Conservation (phyloP, 2,888 invertebrate species). For the Epinotia demarniana region DNA sequence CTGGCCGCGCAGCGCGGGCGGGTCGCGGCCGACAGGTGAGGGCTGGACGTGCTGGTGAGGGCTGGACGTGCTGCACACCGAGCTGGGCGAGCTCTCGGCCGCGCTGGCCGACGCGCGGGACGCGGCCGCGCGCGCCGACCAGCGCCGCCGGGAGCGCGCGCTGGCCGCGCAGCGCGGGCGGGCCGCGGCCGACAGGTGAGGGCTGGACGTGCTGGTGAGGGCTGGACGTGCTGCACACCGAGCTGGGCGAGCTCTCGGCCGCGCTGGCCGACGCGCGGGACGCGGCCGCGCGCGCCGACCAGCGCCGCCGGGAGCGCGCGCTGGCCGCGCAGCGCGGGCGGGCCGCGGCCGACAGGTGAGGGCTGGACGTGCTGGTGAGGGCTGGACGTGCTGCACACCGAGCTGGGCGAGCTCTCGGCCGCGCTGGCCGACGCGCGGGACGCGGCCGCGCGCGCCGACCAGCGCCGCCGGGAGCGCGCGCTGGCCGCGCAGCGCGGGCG, state of each 20-base stretch:
- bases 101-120: constrained; percentile 58
- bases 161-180: constrained; percentile 57
- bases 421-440: constrained; percentile 58
- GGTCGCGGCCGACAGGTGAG: constrained; percentile 56
- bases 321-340: too few relatives aligned
- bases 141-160: constrained; percentile 59
- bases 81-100: constrained; percentile 61
- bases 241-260: constrained; percentile 63
- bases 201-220: constrained; percentile 60
- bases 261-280: constrained; percentile 35
- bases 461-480: constrained; percentile 47
- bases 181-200: constrained; percentile 59
- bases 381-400: constrained; percentile 64
- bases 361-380: constrained; percentile 49
- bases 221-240: constrained; percentile 60
- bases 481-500: constrained; percentile 53
- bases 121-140: constrained; percentile 55
- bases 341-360: too few relatives aligned
- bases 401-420: constrained; percentile 61
- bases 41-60: constrained; percentile 61
- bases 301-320: constrained; percentile 46
- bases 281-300: constrained; percentile 48
- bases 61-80: constrained; percentile 68
- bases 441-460: constrained; percentile 52
- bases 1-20: constrained; percentile 54